These are phyloP conservation scores for Aphaenogaster floridana DNA, from an alignment of 1,140 invertebrate genomes.

Conservation along the genomic window DNA sequence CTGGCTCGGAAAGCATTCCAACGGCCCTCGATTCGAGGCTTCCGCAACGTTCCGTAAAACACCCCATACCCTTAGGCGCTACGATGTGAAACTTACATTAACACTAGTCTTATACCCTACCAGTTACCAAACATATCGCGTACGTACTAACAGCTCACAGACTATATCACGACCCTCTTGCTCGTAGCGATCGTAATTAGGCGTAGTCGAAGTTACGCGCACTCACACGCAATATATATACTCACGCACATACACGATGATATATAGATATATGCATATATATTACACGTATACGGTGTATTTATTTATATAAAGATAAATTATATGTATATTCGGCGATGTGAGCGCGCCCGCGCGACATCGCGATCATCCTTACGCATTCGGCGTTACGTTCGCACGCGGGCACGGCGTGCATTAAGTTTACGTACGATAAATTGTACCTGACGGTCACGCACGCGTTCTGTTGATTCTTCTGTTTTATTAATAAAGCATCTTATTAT, in stretches of 20 bases:
- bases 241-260: conserved; percentile 26
- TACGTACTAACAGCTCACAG: conserved; percentile 58
- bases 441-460: conserved; percentile 76
- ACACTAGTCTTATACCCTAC: conserved; percentile 76
- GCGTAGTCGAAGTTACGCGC: conserved; percentile 38
- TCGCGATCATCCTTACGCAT: conserved; percentile 47
- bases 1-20: not conserved
- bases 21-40: conserved; percentile 14
- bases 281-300: conserved; percentile 30
- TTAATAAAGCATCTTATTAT: conserved; percentile 76
- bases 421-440: conserved; percentile 77
- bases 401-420: conserved; percentile 63
- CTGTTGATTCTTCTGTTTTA: conserved; percentile 76
- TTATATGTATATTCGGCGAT: conserved; percentile 41
- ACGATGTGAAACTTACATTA: conserved; percentile 60
- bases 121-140: conserved; percentile 77
- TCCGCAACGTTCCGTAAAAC: not conserved
- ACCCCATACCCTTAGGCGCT: not conserved
- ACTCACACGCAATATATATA: conserved; percentile 26
- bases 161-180: conserved; percentile 43
- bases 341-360: conserved; percentile 16
- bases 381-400: conserved; percentile 58
- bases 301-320: conserved; percentile 53
- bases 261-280: conserved; percentile 31
- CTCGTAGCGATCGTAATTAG: conserved; percentile 65